Evolutionary conservation across 1,140 invertebrate genomes (phyloP), one percentile per base, ranked within the genome.

Genomic region (Helicoverpa zea): DNA sequence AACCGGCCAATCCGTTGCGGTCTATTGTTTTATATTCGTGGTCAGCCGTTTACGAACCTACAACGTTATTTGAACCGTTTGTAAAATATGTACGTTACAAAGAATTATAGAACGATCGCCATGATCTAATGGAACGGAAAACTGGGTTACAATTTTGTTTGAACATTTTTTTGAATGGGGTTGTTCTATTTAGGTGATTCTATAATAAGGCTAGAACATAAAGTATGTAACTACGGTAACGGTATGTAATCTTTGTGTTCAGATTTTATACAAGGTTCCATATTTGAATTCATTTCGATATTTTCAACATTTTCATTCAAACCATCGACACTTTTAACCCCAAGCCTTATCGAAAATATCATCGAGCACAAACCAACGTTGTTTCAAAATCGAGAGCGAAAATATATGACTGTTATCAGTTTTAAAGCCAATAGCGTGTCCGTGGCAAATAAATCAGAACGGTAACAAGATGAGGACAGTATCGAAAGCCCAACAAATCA

Each of bases 401-500:
- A 43, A 56, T 73, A 73, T 58, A 58, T 73, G 35, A 58, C 54
- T 58, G 51, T 30, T 73, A 73, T 73, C 70, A 43, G 30, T 72
- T 72, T 72, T 73, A 58, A 73, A 73, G 52, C 70, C 70, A 73
- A 73, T 73, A 51, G 18, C 68, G 68, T 72, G 70, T 43, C 70
- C 30, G 54, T 35, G 29, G 51, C 35, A 56, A 56, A 79, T 79
- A 79, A 79, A 66, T 79, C 64, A 79, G 51, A n/a, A 10, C 52
- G n/a, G 51, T 52, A 73, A 64, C 72, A 79, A 79, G 76, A 68
- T 79, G 66, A 73, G 79, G 18, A 58, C 23, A 47, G 68, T 74
- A 64, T 74, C 58, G 79, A 64, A 51, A 80, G 13, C 29, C 18
- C 68, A 49, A 73, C 78, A 79, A 79, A 79, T 79, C 68, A 79